A percentile compares a stretch with the other conserved stretches of the same genome.
Evolutionary conservation across 2,888 invertebrate species (phyloP).

Genomic region (Deilephila elpenor): DNA sequence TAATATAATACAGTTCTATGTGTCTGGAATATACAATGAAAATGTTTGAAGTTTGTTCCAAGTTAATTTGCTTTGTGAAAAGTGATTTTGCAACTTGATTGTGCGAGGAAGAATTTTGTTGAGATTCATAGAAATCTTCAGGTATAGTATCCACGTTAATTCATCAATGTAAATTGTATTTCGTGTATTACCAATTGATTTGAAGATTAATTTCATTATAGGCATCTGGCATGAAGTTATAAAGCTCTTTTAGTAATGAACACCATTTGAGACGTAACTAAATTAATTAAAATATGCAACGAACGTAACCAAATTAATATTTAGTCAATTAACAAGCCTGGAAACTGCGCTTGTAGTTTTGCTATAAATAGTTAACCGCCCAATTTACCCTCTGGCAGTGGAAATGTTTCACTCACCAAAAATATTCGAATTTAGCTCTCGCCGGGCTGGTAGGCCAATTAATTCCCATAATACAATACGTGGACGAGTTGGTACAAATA

Average conservation of each 20-base stretch:
- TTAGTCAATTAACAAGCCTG: neutral
- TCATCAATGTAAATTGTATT: neutral
- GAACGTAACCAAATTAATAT: neutral
- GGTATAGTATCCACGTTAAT: neutral
- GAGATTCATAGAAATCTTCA: neutral
- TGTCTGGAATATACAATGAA: neutral
- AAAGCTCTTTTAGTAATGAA: too few relatives aligned
- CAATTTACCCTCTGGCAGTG: slow-evolving; percentile 15
- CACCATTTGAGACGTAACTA: neutral
- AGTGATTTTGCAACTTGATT: neutral
- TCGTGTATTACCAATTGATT: neutral
- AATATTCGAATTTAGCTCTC: slow-evolving; percentile 24
- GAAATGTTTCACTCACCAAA: slow-evolving; percentile 23
- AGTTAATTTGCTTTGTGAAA: neutral
- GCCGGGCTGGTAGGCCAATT: slow-evolving; percentile 16
- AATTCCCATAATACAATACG: slow-evolving; percentile 12
- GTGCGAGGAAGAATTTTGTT: neutral
- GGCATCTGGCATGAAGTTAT: neutral
- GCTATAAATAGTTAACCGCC: slow-evolving; percentile 19
- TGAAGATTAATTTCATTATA: neutral
- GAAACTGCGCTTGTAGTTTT: slow-evolving; percentile 10
- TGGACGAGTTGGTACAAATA: slow-evolving; percentile 7
- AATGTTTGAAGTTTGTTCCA: neutral
- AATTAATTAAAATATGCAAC: neutral
- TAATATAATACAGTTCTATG: neutral